A percentile compares a stretch with the other conserved stretches of the same genome.
These are phyloP conservation scores for Euura saliciscinereae DNA, from an alignment of 1,140 invertebrate species.

Conservation along the genomic window DNA sequence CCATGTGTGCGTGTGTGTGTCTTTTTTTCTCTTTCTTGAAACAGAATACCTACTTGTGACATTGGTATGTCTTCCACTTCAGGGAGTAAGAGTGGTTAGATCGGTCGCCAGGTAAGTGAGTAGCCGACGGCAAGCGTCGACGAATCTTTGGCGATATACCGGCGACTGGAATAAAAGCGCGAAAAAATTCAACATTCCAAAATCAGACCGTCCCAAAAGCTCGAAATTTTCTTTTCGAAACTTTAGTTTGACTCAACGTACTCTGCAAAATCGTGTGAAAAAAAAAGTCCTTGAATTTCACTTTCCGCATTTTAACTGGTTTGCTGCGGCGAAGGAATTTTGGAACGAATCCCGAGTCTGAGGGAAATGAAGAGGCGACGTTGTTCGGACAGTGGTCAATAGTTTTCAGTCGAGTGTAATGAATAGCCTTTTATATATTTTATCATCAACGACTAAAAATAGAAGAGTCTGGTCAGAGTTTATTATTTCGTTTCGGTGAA, in stretches of 20 bases:
- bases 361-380: too few species aligned
- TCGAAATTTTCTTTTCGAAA: too few species aligned
- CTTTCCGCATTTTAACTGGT: too few species aligned
- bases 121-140: neutral
- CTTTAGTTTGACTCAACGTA: too few species aligned
- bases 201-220: too few species aligned
- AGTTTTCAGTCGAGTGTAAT: conserved; percentile 34
- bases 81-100: neutral
- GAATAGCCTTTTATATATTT: conserved; percentile 48
- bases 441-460: conserved; percentile 36
- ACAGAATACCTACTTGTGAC: neutral
- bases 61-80: neutral
- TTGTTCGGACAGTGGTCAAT: conserved; percentile 24
- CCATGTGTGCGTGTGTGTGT: too few species aligned
- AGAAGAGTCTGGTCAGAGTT: conserved; percentile 35
- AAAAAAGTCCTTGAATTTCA: too few species aligned
- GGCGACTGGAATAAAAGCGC: neutral
- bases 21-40: neutral
- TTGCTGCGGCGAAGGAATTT: too few species aligned
- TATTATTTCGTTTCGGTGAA: conserved; percentile 57
- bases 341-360: too few species aligned
- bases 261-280: too few species aligned
- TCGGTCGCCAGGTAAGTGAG: neutral
- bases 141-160: neutral
- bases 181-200: too few species aligned